Evolutionary conservation across 2,113 vertebrate genomes (phyloP), one percentile per base, ranked within the genome.

Genomic region (Larimichthys crocea): DNA sequence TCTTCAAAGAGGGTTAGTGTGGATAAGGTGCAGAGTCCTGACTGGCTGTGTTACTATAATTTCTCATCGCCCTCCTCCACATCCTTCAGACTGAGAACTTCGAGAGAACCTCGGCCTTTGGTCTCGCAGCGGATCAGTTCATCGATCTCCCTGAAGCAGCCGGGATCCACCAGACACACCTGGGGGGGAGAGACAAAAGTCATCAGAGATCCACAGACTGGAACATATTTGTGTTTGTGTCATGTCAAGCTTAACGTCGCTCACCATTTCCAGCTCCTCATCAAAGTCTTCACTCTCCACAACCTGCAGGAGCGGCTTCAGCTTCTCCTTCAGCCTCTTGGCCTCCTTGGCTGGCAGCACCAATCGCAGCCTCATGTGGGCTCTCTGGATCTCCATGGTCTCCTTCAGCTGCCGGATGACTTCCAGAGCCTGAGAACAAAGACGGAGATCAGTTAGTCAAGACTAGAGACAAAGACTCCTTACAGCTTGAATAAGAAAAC

Each of bases 61-160:
- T 95, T 97, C 92, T 99, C 98, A 3, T 99, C 98, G 68, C 98
- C 98, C 91, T 99, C 98, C 87, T 99, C 98, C 88, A 99, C 97
- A 0, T 99, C 98, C 85, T 98, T 99, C 91, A 99, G 92, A 53
- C 86, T 98, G 83, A 99, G 95, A 12, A 99, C 97, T 89, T 99
- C 98, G 91, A 99, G 92, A 0, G 96, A 95, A 12, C 97, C 98
- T 57, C 92, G 95, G 70, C 98, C 98, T 93, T 96, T 99, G 0
- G 98, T 99, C 93, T 99, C 97, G 0, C 96, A 97, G 74, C 97
- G 96, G 72, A 99, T 96, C 86, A 99, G 93, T 91, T 99, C 98
- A n/a, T 99, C 97, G 0, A 99, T 96, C 91, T 98, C 98, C 66
- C 98, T 93, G 95, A 97, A 99, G 95, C 97, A 99, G 90, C 98